Conservation (phyloP, 2,797 vertebrate genomes). For the Chelonia mydas region DNA sequence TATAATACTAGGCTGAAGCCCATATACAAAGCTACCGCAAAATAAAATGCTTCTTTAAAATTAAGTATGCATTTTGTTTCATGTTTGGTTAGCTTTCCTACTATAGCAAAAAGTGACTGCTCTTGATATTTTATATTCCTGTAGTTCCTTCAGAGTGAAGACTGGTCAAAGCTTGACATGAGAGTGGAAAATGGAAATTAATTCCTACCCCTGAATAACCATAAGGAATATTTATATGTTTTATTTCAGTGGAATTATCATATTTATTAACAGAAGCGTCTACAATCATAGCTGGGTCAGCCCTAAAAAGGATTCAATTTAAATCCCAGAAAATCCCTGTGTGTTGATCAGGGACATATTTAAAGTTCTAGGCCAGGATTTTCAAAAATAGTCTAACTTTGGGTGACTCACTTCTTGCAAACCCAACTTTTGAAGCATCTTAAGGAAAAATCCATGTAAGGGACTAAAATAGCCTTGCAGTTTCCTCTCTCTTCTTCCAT, state of each 20-base stretch:
- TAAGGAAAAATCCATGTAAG: background rate
- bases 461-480: background rate
- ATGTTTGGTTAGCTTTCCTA: slow-evolving; percentile 41
- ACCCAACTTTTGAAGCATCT: background rate
- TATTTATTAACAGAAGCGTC: slow-evolving; percentile 41
- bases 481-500: background rate
- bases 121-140: slow-evolving; percentile 38
- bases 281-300: slow-evolving; percentile 5
- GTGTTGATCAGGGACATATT: background rate
- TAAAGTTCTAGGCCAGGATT: background rate
- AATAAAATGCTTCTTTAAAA: slow-evolving; percentile 74
- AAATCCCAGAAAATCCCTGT: background rate
- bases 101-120: slow-evolving; percentile 23
- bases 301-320: slow-evolving; percentile 45
- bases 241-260: slow-evolving; percentile 46
- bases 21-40: slow-evolving; percentile 56
- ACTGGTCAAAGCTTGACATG: slow-evolving; percentile 11
- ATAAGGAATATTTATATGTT: slow-evolving; percentile 27
- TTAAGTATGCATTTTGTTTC: slow-evolving; percentile 36
- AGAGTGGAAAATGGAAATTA: slow-evolving; percentile 58
- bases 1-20: slow-evolving; percentile 35
- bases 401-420: background rate
- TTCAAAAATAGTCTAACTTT: background rate
- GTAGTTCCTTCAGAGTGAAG: slow-evolving; percentile 68
- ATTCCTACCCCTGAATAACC: slow-evolving; percentile 46